Percentiles rank a stretch among this genome's conserved stretches.
phyloP scores from a whole-genome alignment of 2,113 vertebrate species.

The Etia nguti region DNA sequence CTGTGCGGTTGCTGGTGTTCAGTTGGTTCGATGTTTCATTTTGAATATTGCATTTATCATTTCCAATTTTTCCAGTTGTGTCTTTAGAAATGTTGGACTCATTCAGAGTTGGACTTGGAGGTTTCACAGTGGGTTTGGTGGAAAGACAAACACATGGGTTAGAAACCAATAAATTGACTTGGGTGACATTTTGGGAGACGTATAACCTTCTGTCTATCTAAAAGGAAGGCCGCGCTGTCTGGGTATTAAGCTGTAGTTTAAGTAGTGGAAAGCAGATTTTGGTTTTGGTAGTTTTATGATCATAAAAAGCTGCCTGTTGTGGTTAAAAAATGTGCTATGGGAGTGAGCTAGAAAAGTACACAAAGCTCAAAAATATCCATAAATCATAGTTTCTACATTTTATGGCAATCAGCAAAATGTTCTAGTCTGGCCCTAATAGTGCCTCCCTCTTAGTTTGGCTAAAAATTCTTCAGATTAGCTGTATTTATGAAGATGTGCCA shows the following conservation, averaged over 20 bases:
- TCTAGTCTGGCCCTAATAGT: neutral
- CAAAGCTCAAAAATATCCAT: neutral
- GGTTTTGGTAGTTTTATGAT: neutral
- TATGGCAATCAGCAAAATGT: neutral
- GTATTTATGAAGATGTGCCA: neutral
- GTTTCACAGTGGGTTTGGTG: neutral
- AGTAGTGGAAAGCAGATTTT: neutral
- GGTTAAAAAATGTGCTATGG: neutral
- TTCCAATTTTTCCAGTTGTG: neutral
- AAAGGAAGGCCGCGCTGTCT: neutral
- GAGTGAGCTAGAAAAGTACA: neutral
- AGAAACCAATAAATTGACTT: neutral
- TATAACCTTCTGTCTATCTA: neutral
- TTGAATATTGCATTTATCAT: neutral
- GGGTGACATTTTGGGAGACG: neutral
- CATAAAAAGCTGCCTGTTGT: neutral
- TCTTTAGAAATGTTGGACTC: neutral
- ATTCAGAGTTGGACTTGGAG: neutral
- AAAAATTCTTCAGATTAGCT: neutral
- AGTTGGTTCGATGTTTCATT: neutral
- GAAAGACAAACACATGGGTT: neutral
- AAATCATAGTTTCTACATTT: neutral
- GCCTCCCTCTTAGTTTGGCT: neutral
- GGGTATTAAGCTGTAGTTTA: neutral
- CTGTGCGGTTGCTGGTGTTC: neutral